phyloP scores from a whole-genome alignment of 2,797 vertebrate species.

The Avahi laniger region DNA sequence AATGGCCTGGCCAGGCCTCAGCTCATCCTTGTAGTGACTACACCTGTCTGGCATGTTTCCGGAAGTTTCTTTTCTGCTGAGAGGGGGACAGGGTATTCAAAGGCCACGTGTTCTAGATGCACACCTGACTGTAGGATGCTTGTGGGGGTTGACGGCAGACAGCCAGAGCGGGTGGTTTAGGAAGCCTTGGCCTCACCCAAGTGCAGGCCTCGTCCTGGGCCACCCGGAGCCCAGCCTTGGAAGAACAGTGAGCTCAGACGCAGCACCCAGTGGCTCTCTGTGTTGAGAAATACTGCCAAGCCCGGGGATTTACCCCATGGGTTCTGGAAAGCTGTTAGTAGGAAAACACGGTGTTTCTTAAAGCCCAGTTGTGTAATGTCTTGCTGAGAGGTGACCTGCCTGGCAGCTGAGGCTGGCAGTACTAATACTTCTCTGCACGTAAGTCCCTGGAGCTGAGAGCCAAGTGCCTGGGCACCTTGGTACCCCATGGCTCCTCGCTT shows the following conservation, averaged over 20 bases:
- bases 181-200: background rate
- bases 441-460: too few species aligned
- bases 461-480: background rate
- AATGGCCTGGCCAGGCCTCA: background rate
- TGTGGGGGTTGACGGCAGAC: rapidly evolving
- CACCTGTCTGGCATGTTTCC: background rate
- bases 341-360: constrained; percentile 48
- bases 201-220: background rate
- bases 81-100: rapidly evolving
- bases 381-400: constrained; percentile 63
- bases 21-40: rapidly evolving
- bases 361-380: constrained; percentile 64
- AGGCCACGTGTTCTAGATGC: background rate
- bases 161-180: rapidly evolving
- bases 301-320: rapidly evolving
- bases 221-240: background rate
- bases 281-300: background rate
- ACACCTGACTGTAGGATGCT: rapidly evolving
- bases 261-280: background rate
- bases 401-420: rapidly evolving
- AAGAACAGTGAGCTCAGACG: background rate
- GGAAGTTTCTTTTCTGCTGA: background rate
- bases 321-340: background rate
- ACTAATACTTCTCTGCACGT: rapidly evolving
- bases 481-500: rapidly evolving